Conservation (phyloP, 2,797 vertebrate genomes). For the Enteromius viviparus region DNA sequence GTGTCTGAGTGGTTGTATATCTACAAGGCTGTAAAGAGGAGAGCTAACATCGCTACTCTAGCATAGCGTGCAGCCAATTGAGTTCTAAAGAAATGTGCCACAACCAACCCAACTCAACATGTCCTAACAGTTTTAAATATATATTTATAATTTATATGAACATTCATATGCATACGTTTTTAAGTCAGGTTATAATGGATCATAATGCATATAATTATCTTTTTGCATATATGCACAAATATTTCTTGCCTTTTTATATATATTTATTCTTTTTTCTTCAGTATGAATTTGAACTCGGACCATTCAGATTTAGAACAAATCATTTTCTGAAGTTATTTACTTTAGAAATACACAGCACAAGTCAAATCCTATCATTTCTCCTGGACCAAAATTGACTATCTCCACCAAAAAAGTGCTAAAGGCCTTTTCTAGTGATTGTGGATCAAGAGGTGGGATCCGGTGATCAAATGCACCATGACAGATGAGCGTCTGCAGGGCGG, state of each 20-base stretch:
- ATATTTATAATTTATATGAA: background rate
- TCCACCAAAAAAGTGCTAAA: slow-evolving; percentile 39
- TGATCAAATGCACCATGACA: slow-evolving; percentile 58
- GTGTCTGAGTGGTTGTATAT: slow-evolving; percentile 51
- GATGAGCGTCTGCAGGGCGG: slow-evolving; percentile 50
- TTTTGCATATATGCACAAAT: background rate
- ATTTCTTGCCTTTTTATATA: background rate
- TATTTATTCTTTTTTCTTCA: background rate
- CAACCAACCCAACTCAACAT: background rate
- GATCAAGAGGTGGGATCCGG: slow-evolving; percentile 48
- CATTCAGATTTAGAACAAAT: background rate
- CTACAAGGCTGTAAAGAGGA: slow-evolving; percentile 38
- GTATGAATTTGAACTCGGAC: background rate
- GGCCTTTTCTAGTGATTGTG: slow-evolving; percentile 35
- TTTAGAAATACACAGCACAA: background rate
- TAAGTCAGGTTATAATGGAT: background rate
- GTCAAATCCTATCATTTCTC: slow-evolving; percentile 27
- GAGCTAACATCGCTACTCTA: slow-evolving; percentile 34
- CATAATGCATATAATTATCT: background rate
- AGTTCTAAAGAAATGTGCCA: slow-evolving; percentile 35
- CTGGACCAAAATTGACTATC: slow-evolving; percentile 28
- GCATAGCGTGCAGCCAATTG: slow-evolving; percentile 24
- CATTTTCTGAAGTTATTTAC: background rate
- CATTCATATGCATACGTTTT: background rate
- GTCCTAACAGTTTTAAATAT: slow-evolving; percentile 27